Conservation (phyloP, 2,888 invertebrate genomes). For the Drosophila testacea region DNA sequence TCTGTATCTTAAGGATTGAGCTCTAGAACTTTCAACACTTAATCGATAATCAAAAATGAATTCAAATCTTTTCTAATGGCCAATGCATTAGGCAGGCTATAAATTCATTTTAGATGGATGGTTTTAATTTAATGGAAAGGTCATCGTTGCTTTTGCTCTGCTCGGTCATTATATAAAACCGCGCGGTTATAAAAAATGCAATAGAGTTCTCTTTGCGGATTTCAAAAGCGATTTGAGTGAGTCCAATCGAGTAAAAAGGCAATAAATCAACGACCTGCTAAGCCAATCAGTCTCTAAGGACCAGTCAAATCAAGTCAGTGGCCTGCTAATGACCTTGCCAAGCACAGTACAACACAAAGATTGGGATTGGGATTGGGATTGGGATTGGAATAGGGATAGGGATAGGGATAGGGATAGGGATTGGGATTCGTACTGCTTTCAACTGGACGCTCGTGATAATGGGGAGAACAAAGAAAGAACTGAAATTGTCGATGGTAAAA, state of each 20-base stretch:
- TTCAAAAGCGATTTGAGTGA: constrained; percentile 4
- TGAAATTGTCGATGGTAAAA: constrained; percentile 22
- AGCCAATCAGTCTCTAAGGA: constrained; percentile 45
- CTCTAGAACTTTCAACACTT: too few relatives aligned
- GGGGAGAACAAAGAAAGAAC: neutral
- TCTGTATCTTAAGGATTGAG: too few relatives aligned
- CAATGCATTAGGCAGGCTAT: constrained; percentile 1
- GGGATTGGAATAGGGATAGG: neutral
- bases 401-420: too few relatives aligned
- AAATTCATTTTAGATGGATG: constrained; percentile 2
- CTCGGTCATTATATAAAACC: constrained; percentile 6
- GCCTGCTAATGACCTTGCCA: constrained; percentile 52
- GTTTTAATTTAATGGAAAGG: constrained; percentile 11
- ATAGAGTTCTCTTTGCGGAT: neutral
- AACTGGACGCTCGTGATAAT: neutral
- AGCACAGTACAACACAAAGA: constrained; percentile 1
- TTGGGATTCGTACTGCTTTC: neutral
- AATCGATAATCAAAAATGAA: too few relatives aligned
- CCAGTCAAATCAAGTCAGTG: constrained; percentile 49
- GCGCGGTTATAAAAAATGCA: constrained; percentile 25
- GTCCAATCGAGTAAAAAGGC: constrained; percentile 16
- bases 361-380: constrained; percentile 4
- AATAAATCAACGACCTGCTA: constrained; percentile 54
- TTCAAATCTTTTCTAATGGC: too few relatives aligned
- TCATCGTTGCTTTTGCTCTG: neutral